Conservation (phyloP, 2,888 invertebrate species). For the Eilema caniola region DNA sequence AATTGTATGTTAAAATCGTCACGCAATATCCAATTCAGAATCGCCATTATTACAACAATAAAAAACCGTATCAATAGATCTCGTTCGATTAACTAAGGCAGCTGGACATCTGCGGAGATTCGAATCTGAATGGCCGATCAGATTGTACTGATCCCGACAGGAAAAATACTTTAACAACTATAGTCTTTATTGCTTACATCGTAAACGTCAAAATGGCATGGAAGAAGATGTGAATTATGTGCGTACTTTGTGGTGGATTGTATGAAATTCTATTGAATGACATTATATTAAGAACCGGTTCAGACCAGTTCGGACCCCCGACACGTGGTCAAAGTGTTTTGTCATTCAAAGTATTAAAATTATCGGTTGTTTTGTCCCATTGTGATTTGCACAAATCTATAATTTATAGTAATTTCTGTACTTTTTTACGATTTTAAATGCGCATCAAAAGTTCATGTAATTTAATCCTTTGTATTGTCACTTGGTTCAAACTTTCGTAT, state of each 20-base stretch:
- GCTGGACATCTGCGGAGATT: slow-evolving; percentile 72
- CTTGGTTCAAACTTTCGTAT: not conserved
- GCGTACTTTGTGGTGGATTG: slow-evolving; percentile 54
- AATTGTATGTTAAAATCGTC: slow-evolving; percentile 44
- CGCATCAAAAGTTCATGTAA: slow-evolving; percentile 8
- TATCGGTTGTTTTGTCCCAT: slow-evolving; percentile 74
- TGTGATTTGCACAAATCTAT: slow-evolving; percentile 54
- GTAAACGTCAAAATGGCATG: slow-evolving; percentile 45
- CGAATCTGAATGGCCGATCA: slow-evolving; percentile 60
- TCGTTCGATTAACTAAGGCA: slow-evolving; percentile 65
- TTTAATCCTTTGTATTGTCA: slow-evolving; percentile 8
- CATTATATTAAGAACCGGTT: slow-evolving; percentile 81
- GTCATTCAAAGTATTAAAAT: slow-evolving; percentile 79
- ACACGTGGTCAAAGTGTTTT: slow-evolving; percentile 82
- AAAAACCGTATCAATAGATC: slow-evolving; percentile 72
- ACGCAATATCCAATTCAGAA: slow-evolving; percentile 40
- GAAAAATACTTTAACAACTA: slow-evolving; percentile 17
- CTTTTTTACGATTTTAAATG: slow-evolving; percentile 22
- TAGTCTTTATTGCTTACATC: slow-evolving; percentile 30
- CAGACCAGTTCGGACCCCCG: slow-evolving; percentile 75
- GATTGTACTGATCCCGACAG: slow-evolving; percentile 46
- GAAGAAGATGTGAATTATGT: slow-evolving; percentile 18
- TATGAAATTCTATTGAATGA: slow-evolving; percentile 81
- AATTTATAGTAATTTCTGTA: slow-evolving; percentile 53
- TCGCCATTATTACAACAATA: slow-evolving; percentile 58